Base-by-base conservation (phyloP, 2,888 invertebrate species). In the Acanthacorydalis orientalis region DNA sequence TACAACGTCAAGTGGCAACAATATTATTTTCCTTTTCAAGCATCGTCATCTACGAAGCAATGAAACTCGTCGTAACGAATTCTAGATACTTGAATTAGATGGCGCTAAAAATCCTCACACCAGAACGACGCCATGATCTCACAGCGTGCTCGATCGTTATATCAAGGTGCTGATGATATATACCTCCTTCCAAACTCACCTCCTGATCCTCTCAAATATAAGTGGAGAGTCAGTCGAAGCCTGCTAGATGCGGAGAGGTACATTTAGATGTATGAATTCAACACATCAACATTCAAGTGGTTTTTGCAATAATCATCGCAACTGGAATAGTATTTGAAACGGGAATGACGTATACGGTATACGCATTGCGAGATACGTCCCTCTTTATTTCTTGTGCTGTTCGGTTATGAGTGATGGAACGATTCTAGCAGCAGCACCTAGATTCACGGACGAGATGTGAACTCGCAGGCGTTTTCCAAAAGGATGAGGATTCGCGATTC, bases 241-340 rank as follows among this genome's bases (percentile, higher is more conserved):
- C n/a, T 39, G 15, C 6, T 16, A 39, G 14, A 39, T 16, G 16
- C 39, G 39, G 23, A 23, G 23, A 15, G 39, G 15, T 16, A 14
- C 39, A 39, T 77, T 76, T 73, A 73, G 75, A 77, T 77, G 76
- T 77, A 77, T 77, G 76, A 73, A 77, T 77, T 76, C 77, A 77
- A 72, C 76, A 77, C 77, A 77, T 77, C 76, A 77, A 65, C 69
- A 73, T 72, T 70, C 75, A 73, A 72, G 73, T 72, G 72, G 57
- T 57, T 57, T 15, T 38, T 15, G 15, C 15, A 14, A 38, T 15
- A 14, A 38, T n/a, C 38, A 38, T 10, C 15, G 38, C 23, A 23
- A 23, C 23, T 23, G 23, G 6, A 23, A 23, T 23, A 2, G 23
- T 23, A 23, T 23, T 23, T 23, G 23, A 23, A 23, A 23, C 23